phyloP scores from a whole-genome alignment of 2,113 vertebrate genomes.

The Calyptommatus sinebrachiatus region DNA sequence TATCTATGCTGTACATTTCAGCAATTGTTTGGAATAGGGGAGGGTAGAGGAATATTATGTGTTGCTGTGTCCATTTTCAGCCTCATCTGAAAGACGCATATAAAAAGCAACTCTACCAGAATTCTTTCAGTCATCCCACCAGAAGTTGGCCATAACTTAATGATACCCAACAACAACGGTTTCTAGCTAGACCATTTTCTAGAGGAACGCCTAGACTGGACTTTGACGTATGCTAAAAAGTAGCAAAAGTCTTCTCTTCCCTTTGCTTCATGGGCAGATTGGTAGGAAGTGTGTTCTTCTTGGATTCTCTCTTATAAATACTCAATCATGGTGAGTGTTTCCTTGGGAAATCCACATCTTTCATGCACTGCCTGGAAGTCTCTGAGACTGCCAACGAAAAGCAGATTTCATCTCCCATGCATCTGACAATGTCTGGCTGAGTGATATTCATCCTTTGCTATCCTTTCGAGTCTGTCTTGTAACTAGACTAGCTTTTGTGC shows the following conservation, averaged over 20 bases:
- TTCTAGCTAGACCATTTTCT: background rate
- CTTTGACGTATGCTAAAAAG: background rate
- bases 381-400: conserved; percentile 31
- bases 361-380: background rate
- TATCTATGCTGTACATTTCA: background rate
- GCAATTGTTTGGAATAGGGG: background rate
- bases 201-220: rapidly evolving
- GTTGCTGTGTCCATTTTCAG: background rate
- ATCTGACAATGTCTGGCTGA: conserved; percentile 12
- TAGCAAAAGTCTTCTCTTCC: background rate
- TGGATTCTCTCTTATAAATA: background rate
- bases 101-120: background rate
- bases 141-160: background rate
- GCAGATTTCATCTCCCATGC: rapidly evolving
- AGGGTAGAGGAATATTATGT: too few species aligned
- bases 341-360: background rate
- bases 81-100: background rate
- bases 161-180: too few species aligned
- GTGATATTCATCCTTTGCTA: background rate
- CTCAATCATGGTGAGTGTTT: background rate
- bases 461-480: conserved; percentile 29
- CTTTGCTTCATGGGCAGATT: background rate
- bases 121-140: background rate
- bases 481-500: conserved; percentile 24
- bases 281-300: background rate